phyloP scores from a whole-genome alignment of 2,113 vertebrate genomes.

The Cygnus buccinator region DNA sequence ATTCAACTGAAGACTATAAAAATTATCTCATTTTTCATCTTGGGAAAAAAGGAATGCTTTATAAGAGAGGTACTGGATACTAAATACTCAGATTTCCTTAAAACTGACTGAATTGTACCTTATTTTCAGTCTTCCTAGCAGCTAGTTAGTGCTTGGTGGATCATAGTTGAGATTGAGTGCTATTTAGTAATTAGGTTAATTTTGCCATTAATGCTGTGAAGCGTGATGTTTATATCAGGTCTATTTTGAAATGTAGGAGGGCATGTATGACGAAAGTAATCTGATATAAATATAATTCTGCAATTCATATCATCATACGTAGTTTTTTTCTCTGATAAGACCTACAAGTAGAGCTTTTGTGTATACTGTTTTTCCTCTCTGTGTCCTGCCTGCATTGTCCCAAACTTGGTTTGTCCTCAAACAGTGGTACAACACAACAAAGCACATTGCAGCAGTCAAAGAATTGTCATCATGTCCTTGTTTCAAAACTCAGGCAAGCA shows the following conservation, averaged over 20 bases:
- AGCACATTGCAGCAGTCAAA: background rate
- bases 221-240: background rate
- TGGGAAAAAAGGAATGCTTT: background rate
- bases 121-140: background rate
- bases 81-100: no score
- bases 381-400: fast-evolving
- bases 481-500: background rate
- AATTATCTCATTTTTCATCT: background rate
- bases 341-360: background rate
- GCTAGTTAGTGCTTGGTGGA: background rate
- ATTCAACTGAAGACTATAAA: background rate
- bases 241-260: background rate
- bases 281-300: background rate
- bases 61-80: background rate
- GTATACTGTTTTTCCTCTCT: background rate
- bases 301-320: background rate
- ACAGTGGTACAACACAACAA: background rate
- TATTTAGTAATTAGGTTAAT: background rate
- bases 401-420: background rate
- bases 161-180: background rate
- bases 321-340: background rate
- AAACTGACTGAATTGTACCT: background rate
- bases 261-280: background rate
- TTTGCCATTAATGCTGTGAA: background rate
- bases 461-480: fast-evolving